A percentile compares a stretch with the other conserved stretches of the same genome.
Evolutionary conservation across 2,888 invertebrate species (phyloP).

Genomic region (Macrostomum cliftonense): DNA sequence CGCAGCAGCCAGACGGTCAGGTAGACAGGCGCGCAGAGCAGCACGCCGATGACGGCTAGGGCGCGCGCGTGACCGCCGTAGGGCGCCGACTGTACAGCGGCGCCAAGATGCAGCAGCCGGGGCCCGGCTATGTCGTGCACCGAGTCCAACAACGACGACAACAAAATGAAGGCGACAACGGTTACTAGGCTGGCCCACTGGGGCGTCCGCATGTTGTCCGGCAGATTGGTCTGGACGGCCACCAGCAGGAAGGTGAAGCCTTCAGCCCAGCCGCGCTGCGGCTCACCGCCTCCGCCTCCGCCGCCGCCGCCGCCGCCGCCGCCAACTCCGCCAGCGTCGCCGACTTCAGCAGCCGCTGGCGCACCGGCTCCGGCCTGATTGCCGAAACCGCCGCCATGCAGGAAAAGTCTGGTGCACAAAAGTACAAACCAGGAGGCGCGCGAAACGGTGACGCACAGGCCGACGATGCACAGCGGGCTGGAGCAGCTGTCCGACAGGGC

Average conservation of each 20-base stretch:
- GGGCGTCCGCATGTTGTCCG: constrained; percentile 38
- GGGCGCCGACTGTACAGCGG: constrained; percentile 27
- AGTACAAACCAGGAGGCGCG: constrained; percentile 38
- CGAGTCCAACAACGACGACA: constrained; percentile 43
- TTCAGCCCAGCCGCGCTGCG: constrained; percentile 42
- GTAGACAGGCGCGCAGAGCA: constrained; percentile 37
- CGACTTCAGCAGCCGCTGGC: constrained; percentile 28
- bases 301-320: too few species aligned
- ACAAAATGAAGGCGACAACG: constrained; percentile 42
- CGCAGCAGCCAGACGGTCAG: constrained; percentile 38
- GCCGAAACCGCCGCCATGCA: constrained; percentile 25
- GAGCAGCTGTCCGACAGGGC: constrained; percentile 38
- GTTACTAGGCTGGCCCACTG: constrained; percentile 41
- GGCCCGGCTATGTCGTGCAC: constrained; percentile 43
- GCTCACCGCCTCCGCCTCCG: too few species aligned
- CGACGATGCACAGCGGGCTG: constrained; percentile 41
- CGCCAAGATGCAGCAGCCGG: constrained; percentile 40
- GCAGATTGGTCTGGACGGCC: constrained; percentile 41
- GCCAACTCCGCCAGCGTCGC: constrained; percentile 12
- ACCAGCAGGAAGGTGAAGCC: constrained; percentile 42
- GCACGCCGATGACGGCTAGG: constrained; percentile 32
- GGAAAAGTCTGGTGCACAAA: constrained; percentile 35
- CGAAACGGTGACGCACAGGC: constrained; percentile 41
- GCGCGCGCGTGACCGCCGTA: constrained; percentile 31
- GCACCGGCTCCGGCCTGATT: constrained; percentile 14